Evolutionary conservation across 2,113 vertebrate genomes (phyloP).

Genomic region (Phaethon lepturus): DNA sequence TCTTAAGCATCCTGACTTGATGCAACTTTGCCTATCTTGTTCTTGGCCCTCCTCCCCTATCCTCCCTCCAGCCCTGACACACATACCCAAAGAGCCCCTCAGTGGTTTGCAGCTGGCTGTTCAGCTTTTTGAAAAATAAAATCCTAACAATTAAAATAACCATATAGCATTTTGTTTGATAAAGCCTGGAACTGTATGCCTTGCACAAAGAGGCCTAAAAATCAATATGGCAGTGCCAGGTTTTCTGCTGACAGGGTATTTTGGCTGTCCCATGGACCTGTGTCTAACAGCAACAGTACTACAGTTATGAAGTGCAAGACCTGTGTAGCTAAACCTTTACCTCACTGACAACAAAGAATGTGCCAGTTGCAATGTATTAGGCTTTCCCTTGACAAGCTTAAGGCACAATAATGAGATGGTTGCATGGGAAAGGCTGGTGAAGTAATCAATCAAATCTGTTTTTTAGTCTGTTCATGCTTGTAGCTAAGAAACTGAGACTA

Average conservation of each 20-base stretch:
- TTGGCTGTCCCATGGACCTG: background rate
- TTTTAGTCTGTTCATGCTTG: background rate
- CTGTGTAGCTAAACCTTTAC: slow-evolving; percentile 31
- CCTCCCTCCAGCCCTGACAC: background rate
- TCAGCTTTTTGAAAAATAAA: slow-evolving; percentile 49
- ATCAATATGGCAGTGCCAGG: background rate
- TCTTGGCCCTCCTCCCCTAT: background rate
- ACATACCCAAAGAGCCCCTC: background rate
- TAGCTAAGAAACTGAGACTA: slow-evolving; percentile 10
- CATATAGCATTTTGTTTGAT: slow-evolving; percentile 45
- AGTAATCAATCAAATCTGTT: slow-evolving; percentile 34
- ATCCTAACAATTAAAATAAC: slow-evolving; percentile 5
- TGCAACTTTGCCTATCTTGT: background rate
- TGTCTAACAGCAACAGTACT: slow-evolving; percentile 7
- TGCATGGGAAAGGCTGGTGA: slow-evolving; percentile 42
- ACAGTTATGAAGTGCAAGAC: slow-evolving; percentile 12
- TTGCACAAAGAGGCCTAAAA: background rate
- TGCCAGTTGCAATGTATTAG: slow-evolving; percentile 22
- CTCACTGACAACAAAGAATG: slow-evolving; percentile 45
- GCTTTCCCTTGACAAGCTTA: slow-evolving; percentile 58
- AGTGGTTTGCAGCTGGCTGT: slow-evolving; percentile 71
- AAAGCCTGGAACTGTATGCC: slow-evolving; percentile 55
- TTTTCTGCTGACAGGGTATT: slow-evolving; percentile 47
- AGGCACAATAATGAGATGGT: slow-evolving; percentile 32
- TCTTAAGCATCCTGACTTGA: background rate